A percentile compares a stretch with the other conserved stretches of the same genome.
phyloP scores from a whole-genome alignment of 2,113 vertebrate species.

The Calypte anna region DNA sequence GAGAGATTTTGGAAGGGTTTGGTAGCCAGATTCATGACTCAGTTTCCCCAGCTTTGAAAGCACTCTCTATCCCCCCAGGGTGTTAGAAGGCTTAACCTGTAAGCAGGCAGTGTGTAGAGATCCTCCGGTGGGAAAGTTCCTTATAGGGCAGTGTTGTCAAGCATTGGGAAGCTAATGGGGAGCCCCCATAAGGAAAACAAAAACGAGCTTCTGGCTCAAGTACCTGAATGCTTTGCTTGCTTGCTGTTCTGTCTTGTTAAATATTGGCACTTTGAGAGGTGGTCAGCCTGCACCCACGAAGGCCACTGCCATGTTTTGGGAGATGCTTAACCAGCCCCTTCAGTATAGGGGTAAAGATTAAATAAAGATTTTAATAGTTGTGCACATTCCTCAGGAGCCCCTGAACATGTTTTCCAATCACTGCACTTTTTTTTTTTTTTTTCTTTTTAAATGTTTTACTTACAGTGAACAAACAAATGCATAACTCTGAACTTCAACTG shows the following conservation, averaged over 20 bases:
- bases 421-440: not conserved
- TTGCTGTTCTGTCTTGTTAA: not conserved
- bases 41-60: not conserved
- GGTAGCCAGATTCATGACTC: not conserved
- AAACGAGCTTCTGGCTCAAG: not conserved
- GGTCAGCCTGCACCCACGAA: fast-evolving
- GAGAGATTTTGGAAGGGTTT: not conserved
- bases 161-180: not conserved
- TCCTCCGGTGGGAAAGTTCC: not conserved
- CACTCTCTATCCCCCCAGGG: fast-evolving
- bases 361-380: not conserved
- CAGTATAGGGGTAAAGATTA: not conserved
- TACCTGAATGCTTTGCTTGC: not conserved
- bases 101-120: not conserved
- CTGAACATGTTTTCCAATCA: not conserved
- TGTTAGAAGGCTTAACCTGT: not conserved
- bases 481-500: not conserved
- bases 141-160: not conserved
- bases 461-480: not conserved
- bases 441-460: not conserved
- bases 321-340: not conserved
- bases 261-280: not conserved
- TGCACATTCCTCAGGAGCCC: not conserved
- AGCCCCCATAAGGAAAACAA: not conserved
- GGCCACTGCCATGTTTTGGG: not conserved